Evolutionary conservation across 1,140 invertebrate species (phyloP).

Genomic region (Idris sp.): DNA sequence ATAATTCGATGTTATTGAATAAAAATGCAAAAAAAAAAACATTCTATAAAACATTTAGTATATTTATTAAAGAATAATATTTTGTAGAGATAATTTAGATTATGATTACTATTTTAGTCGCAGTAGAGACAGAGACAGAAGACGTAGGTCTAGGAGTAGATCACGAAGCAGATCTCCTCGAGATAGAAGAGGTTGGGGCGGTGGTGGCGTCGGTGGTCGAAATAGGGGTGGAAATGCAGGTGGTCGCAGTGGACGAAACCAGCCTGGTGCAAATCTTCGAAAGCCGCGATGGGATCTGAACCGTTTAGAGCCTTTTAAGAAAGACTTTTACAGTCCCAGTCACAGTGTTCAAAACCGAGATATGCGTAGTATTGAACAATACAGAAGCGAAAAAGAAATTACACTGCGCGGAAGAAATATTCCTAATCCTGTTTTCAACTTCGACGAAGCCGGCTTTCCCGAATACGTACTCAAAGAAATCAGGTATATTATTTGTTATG

Average conservation of each 20-base stretch:
- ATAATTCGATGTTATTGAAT: too few relatives aligned
- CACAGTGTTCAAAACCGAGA: slow-evolving; percentile 84
- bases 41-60: too few relatives aligned
- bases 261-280: slow-evolving; percentile 85
- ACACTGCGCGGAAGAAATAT: slow-evolving; percentile 89
- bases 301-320: slow-evolving; percentile 91
- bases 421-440: slow-evolving; percentile 88
- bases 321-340: slow-evolving; percentile 94
- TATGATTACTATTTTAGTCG: slow-evolving; percentile 57
- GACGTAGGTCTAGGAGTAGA: slow-evolving; percentile 71
- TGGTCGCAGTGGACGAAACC: slow-evolving; percentile 78
- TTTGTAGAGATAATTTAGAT: too few relatives aligned
- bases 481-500: slow-evolving; percentile 63
- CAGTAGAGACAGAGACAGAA: slow-evolving; percentile 74
- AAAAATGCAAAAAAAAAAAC: too few relatives aligned
- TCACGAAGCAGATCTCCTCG: slow-evolving; percentile 72
- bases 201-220: slow-evolving; percentile 74
- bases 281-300: slow-evolving; percentile 90
- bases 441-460: slow-evolving; percentile 90
- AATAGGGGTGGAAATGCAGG: slow-evolving; percentile 76
- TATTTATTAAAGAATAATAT: too few relatives aligned
- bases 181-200: slow-evolving; percentile 74
- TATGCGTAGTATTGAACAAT: slow-evolving; percentile 85
- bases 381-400: slow-evolving; percentile 87
- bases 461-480: slow-evolving; percentile 89